Base-by-base conservation (phyloP, 35 echinoderm and acorn worm genomes). In the Eucidaris tribuloides region DNA sequence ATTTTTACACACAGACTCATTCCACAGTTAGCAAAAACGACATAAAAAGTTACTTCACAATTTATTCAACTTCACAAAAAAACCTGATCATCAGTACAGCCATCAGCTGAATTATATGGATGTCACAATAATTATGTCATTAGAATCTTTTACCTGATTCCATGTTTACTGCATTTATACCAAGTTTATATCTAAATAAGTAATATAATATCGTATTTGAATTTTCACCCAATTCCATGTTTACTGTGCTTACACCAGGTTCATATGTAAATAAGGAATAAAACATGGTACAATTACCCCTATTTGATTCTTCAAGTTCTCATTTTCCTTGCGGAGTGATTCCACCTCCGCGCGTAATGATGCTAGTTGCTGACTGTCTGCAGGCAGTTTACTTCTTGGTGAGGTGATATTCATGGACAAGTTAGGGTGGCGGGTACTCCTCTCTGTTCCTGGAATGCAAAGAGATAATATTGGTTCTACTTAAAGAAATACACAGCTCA, bases 271-370 rank as follows among this genome's bases (percentile, higher is more conserved):
- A 13, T 9, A 9, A 54, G 9, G 9, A 13, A n/a, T 54, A 13
- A 13, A 13, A 13, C 9, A n/a, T n/a, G 9, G 49, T n/a, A 54
- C 49, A 54, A 13, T n/a, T 46, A 81, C 29, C 60, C 46, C 85
- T 38, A 55, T 25, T 63, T 77, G 78, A 27, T 58, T 81, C 32
- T 88, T 88, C 1, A 88, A 77, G 44, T 81, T 63, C 2, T 81
- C 85, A 88, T 88, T 88, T n/a, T 88, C 85, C 31, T 71, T 78
- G 77, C 76, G 54, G 17, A 88, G 57, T 0, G 7, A 42, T 34
- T 62, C 85, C 20, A 88, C 44, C 62, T 88, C 54, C n/a, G 37
- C 49, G 46, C 48, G 57, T 63, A 83, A 27, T 18, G 22, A 64
- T 24, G 45, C 68, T 5, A 88, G 17, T 7, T 44, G 55, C 25